Conservation (phyloP, 2,113 vertebrate species). For the Percina caprodes region DNA sequence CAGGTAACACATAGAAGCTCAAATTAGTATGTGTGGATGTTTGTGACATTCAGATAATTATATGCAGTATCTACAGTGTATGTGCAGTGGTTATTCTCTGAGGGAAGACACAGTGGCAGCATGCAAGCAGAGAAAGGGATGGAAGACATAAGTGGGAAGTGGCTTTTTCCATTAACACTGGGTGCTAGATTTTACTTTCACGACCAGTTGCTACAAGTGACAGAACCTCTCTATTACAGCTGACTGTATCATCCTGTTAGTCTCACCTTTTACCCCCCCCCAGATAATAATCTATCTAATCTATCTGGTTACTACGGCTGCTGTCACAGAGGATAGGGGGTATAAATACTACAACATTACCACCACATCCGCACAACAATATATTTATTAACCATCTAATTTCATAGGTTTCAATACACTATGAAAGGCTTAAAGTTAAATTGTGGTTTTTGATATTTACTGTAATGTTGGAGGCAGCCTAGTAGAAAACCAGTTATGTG, state of each 20-base stretch:
- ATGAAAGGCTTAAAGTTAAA: neutral
- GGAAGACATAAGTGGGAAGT: neutral
- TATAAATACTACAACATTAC: neutral
- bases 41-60: constrained; percentile 22
- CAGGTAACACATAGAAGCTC: constrained; percentile 51
- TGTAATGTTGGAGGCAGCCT: neutral
- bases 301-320: constrained; percentile 24
- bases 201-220: neutral
- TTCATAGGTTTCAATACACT: neutral
- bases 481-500: constrained; percentile 9
- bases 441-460: neutral
- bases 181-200: constrained; percentile 2
- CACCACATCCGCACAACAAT: neutral
- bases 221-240: neutral
- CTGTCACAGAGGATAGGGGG: constrained; percentile 5
- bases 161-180: neutral
- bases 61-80: constrained; percentile 8
- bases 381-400: neutral
- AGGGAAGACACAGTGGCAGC: neutral
- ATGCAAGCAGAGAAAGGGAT: neutral
- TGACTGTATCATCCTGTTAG: neutral
- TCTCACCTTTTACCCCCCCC: constrained; percentile 6
- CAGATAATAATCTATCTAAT: neutral
- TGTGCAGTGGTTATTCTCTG: constrained; percentile 11
- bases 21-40: constrained; percentile 44